Evolutionary conservation across 2,888 invertebrate genomes (phyloP), one percentile per base, ranked within the genome.

Genomic region (Aleiodes leptofemur): DNA sequence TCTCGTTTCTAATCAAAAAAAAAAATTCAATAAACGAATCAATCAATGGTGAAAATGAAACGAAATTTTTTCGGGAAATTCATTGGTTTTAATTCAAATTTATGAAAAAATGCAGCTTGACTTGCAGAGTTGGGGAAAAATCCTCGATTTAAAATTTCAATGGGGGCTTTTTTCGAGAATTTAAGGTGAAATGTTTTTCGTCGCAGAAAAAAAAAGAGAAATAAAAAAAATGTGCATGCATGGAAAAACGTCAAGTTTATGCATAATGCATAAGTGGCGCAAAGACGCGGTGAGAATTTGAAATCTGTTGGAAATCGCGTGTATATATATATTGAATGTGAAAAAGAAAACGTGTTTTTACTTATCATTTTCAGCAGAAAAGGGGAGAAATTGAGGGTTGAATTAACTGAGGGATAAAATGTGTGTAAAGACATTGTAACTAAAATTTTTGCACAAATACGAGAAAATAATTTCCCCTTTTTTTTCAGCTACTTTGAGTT

Each of bases 281-380:
- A 74, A 73, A 73, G 76, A 79, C 80, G 80, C 81, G 82, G 73
- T 76, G 81, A 79, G 85, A 86, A 86, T 86, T 83, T 80, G 75
- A 83, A 84, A 81, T 81, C 79, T 77, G 31, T 34, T 31, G 55
- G 55, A 38, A 56, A 56, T 51, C 13, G 29, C 16, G 38, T 31
- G 11, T 13, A 48, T 16, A 43, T 56, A 48, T 11, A 11, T 56
- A 23, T 23, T 1, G 2, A 1, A 51, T 70, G 66, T 34, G 34
- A 34, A 73, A 76, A 74, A 70, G 55, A 75, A 78, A 80, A 43
- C 68, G 76, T 7, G 51, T 23, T 51, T 68, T 59, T 34, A 23
- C 31, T 31, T 29, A 4, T 16, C 0, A 16, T 53, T 53, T 53
- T 16, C 14, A 53, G 8, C 1, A 5, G 14, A 53, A 43, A 43